Base-by-base conservation (phyloP, 2,113 vertebrate genomes). In the Columbina picui region DNA sequence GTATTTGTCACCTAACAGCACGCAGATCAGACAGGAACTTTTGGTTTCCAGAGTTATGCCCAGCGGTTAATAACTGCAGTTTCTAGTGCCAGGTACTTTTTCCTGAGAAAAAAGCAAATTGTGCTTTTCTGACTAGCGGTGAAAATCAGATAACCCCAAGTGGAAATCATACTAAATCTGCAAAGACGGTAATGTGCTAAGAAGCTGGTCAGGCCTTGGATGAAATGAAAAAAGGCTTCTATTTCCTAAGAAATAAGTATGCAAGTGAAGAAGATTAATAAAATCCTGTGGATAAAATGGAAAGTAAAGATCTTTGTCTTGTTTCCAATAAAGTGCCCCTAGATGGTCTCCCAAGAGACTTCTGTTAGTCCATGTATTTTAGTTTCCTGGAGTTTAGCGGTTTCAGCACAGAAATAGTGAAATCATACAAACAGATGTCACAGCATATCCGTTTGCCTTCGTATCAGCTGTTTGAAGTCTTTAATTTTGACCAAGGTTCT, bases 1-100 rank as follows among this genome's bases (percentile, higher is more conserved):
- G 47, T n/a, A 84, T 96, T 87, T 92, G 45, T 89, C 90, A 92
- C 74, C 41, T 57, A 92, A 56, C 41, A 82, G 64, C 67, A 87
- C 61, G 59, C 52, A 82, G 94, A 76, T 65, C 70, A 85, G 93
- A 89, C 86, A 89, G 77, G 67, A 91, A 55, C 63, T 94, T 97
- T 80, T 92, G 82, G 77, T 93, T 92, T 96, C 95, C 79, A 41
- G 63, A 94, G 56, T 91, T 95, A 80, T 83, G 87, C 78, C 67
- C 50, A 87, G 45, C 90, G 74, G 73, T 93, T 96, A 90, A 85
- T 86, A 96, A 91, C 84, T 83, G 87, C 63, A 87, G 71, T 63
- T 87, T 78, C 59, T 85, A 92, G 47, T 79, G 65, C 79, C 70
- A 90, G 78, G 53, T 94, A 60, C 30, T 83, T 97, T 97, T 89